Conservation (phyloP, 1,140 invertebrate species). For the Drosophila micromelanica region DNA sequence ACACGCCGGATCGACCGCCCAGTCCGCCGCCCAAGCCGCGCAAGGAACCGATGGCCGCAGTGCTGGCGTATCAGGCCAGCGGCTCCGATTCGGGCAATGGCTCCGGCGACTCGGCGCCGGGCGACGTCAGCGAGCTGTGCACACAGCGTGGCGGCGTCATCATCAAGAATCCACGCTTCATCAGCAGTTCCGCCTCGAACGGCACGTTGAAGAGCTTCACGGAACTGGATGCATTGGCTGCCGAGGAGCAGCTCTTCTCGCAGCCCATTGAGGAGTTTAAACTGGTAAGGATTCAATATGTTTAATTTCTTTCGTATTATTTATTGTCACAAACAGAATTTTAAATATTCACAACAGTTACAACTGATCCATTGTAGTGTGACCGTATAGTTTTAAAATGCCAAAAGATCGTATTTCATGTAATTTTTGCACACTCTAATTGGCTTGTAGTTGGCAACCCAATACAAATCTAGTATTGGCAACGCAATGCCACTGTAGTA, state of each 20-base stretch:
- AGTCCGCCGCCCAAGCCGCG: slow-evolving; percentile 90
- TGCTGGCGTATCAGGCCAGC: slow-evolving; percentile 90
- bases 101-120: slow-evolving; percentile 91
- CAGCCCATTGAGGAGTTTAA: slow-evolving; percentile 86
- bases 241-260: slow-evolving; percentile 87
- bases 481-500: too few species aligned
- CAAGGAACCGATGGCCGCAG: slow-evolving; percentile 85
- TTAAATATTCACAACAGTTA: background rate
- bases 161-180: slow-evolving; percentile 86
- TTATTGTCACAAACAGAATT: background rate
- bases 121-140: slow-evolving; percentile 85
- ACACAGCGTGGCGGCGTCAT: slow-evolving; percentile 85
- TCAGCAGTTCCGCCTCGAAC: slow-evolving; percentile 85
- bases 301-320: background rate
- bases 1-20: slow-evolving; percentile 68
- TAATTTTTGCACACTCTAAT: background rate
- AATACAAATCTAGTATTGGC: too few species aligned
- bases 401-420: background rate
- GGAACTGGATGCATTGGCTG: slow-evolving; percentile 87
- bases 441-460: too few species aligned
- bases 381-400: background rate
- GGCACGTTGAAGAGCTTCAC: slow-evolving; percentile 87
- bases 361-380: background rate
- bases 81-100: slow-evolving; percentile 95
- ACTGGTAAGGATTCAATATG: slow-evolving; percentile 40